These are phyloP conservation scores for Pteromalus puparum DNA, from an alignment of 1,140 invertebrate genomes.

Conservation along the genomic window DNA sequence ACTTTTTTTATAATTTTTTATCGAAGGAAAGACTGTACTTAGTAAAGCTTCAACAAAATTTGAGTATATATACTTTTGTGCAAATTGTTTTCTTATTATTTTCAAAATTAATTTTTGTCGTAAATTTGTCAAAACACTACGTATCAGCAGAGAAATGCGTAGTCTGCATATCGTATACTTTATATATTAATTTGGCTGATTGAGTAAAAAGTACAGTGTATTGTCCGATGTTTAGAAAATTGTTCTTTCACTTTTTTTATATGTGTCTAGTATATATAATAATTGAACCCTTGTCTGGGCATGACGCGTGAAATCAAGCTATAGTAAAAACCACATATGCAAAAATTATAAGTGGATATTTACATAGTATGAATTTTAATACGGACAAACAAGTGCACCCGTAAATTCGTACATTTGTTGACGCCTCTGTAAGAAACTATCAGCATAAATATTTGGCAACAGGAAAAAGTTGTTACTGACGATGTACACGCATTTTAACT, in stretches of 20 bases:
- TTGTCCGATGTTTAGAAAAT: conserved; percentile 67
- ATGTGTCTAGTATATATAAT: conserved; percentile 67
- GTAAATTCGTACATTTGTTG: conserved; percentile 60
- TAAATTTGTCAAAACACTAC: conserved; percentile 11
- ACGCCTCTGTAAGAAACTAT: conserved; percentile 56
- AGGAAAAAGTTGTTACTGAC: conserved; percentile 38
- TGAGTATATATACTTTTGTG: not conserved
- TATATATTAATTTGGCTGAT: conserved; percentile 60
- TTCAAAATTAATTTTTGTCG: conserved; percentile 2
- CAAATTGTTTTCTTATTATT: not conserved
- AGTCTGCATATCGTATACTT: conserved; percentile 51
- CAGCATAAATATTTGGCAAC: conserved; percentile 57
- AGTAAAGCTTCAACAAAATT: conserved; percentile 23
- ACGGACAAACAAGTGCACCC: conserved; percentile 4
- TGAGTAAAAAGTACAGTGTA: conserved; percentile 63
- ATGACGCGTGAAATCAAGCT: conserved; percentile 70
- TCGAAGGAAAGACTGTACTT: conserved; percentile 50
- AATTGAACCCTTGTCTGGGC: conserved; percentile 71
- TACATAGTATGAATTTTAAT: no score
- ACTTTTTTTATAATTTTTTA: conserved; percentile 43
- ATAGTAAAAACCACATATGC: conserved; percentile 51
- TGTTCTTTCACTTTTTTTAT: conserved; percentile 71
- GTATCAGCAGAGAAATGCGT: conserved; percentile 49
- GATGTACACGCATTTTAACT: conserved; percentile 39
- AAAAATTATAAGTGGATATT: not conserved